A percentile compares a stretch with the other conserved stretches of the same genome.
phyloP scores from a whole-genome alignment of 2,888 invertebrate species.

The Ariolimax columbianus region DNA sequence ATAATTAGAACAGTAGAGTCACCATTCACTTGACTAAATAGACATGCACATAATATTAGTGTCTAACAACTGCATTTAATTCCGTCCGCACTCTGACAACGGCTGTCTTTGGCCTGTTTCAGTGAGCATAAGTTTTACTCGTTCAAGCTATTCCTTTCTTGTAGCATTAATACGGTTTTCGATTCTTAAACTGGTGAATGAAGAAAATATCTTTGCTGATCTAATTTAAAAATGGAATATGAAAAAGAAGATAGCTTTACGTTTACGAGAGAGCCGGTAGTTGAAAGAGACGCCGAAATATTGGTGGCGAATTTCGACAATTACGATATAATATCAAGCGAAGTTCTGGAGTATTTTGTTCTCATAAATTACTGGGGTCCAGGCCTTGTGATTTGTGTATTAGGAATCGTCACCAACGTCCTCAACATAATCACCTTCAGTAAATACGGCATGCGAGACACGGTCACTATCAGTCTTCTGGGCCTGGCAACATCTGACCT shows the following conservation, averaged over 20 bases:
- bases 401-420: conserved; percentile 7
- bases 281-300: background rate
- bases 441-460: conserved; percentile 11
- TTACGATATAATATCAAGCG: background rate
- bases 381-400: background rate
- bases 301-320: background rate
- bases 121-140: too few relatives aligned
- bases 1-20: too few relatives aligned
- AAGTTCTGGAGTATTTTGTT: background rate
- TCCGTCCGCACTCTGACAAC: too few relatives aligned
- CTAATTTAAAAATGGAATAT: background rate
- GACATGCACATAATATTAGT: too few relatives aligned
- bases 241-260: background rate
- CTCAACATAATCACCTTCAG: conserved; percentile 3
- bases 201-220: too few relatives aligned
- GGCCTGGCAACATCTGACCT: conserved; percentile 2
- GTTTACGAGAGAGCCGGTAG: background rate
- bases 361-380: background rate
- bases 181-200: too few relatives aligned
- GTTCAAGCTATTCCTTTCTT: too few relatives aligned
- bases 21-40: too few relatives aligned
- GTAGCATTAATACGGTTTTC: too few relatives aligned
- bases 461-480: background rate
- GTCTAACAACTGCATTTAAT: too few relatives aligned
- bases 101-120: too few relatives aligned